These are phyloP conservation scores for Isoperla grammatica DNA, from an alignment of 2,888 invertebrate genomes.

Conservation along the genomic window DNA sequence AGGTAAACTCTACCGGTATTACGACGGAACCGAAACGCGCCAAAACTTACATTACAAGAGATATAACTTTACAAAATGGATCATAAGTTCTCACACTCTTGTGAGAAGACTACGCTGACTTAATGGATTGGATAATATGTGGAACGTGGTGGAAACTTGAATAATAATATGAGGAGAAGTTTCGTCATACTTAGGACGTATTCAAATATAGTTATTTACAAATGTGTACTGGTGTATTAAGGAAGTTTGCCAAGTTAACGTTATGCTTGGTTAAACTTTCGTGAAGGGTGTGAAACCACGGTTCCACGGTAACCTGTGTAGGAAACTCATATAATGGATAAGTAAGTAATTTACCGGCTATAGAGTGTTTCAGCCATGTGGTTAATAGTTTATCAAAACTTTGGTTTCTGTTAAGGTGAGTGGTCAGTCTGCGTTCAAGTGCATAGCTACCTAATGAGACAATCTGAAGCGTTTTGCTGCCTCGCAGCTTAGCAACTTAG, in stretches of 20 bases:
- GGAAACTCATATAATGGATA: constrained; percentile 6
- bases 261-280: constrained; percentile 3
- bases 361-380: background rate
- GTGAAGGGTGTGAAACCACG: constrained; percentile 15
- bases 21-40: background rate
- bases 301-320: background rate
- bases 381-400: no score
- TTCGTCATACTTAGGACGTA: constrained; percentile 4
- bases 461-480: no score
- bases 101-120: background rate
- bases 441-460: no score
- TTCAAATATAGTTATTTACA: constrained; percentile 12
- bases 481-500: no score
- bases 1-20: background rate
- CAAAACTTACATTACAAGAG: constrained; percentile 4
- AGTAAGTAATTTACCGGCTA: constrained; percentile 14
- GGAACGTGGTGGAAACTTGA: background rate
- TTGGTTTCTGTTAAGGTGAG: no score
- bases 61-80: constrained; percentile 17
- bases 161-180: background rate
- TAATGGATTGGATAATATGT: constrained; percentile 7
- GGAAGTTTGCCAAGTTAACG: constrained; percentile 8
- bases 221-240: constrained; percentile 7
- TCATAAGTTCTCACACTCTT: constrained; percentile 6
- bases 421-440: no score